A percentile compares a stretch with the other conserved stretches of the same genome.
These are phyloP conservation scores for Charanyca ferruginea DNA, from an alignment of 2,888 invertebrate genomes.

Conservation along the genomic window DNA sequence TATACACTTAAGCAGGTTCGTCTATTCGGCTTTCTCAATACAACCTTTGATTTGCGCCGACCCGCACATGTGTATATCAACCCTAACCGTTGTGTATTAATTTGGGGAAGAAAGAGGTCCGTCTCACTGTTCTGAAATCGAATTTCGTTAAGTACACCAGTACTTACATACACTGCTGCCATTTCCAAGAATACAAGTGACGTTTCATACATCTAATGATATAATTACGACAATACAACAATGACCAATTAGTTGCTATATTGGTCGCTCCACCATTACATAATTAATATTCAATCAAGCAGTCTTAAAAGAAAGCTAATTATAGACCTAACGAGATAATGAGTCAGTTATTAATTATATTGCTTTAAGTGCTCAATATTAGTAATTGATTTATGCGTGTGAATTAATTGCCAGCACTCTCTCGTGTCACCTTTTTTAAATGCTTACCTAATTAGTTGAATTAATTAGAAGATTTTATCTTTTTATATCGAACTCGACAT, in stretches of 20 bases:
- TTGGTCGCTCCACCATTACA: constrained; percentile 23
- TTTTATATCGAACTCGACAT: too few species aligned
- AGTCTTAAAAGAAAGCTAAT: constrained; percentile 53
- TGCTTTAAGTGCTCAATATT: constrained; percentile 26
- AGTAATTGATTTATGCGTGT: constrained; percentile 30
- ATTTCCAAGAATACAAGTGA: too few species aligned
- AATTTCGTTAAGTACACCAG: too few species aligned
- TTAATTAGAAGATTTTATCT: background rate
- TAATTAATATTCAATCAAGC: constrained; percentile 45
- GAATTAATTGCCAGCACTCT: constrained; percentile 28
- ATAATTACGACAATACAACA: constrained; percentile 25
- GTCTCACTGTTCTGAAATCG: too few species aligned
- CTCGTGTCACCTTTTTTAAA: background rate
- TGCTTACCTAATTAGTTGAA: background rate
- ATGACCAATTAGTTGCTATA: constrained; percentile 31
- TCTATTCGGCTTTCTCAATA: too few species aligned
- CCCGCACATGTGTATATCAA: too few species aligned
- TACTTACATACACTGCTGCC: too few species aligned
- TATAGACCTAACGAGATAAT: constrained; percentile 46
- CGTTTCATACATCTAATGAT: constrained; percentile 7
- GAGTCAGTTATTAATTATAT: constrained; percentile 36
- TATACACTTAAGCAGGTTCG: too few species aligned
- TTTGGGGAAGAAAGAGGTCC: too few species aligned
- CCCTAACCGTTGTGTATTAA: too few species aligned
- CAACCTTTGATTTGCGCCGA: too few species aligned